Base-by-base conservation (phyloP, 92 coral and sea anemone species). In the Galaxea fascicularis region DNA sequence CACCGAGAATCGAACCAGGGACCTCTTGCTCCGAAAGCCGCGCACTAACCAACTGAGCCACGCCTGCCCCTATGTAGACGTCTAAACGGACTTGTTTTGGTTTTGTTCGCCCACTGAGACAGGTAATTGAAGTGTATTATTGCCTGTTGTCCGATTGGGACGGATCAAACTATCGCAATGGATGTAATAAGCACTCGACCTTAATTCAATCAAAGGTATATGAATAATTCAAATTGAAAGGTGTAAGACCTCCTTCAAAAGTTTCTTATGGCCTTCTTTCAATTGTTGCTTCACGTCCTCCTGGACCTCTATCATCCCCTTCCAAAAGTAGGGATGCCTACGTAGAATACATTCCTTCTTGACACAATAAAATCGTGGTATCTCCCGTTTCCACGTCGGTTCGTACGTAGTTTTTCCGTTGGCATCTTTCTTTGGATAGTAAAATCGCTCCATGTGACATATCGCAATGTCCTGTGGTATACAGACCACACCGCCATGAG, bases 311-410 rank as follows among this genome's bases (percentile, higher is more conserved):
- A 89, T 45, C 83, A 86, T 60, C 26, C 93, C 93, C 68, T 90
- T 90, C 90, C 93, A 90, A 74, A 86, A 86, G 77, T 86, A 90
- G 3, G 88, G 84, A 56, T 90, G 90, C 58, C 93, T 66, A 14
- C 70, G 58, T 18, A 90, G 45, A 49, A 90, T 54, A 51, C 88
- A 90, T 4, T 39, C 69, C 80, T 85, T 90, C 24, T 73, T 85
- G 3, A 62, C 52, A 25, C 84, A 86, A 68, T 86, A 86, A 56
- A 79, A 90, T 18, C 46, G 24, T 15, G 81, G 58, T 8, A 82
- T 68, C 58, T 90, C 90, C 49, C 66, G 74, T n/a, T 79, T 84
- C 90, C 90, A 86, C 18, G 80, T 90, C 0, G 87, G 87, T 66
- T 79, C 90, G 75, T 59, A 71, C 4, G 67, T 56, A 10, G 64